phyloP scores from a whole-genome alignment of 1,140 invertebrate species.

The Brachionus manjavacas region DNA sequence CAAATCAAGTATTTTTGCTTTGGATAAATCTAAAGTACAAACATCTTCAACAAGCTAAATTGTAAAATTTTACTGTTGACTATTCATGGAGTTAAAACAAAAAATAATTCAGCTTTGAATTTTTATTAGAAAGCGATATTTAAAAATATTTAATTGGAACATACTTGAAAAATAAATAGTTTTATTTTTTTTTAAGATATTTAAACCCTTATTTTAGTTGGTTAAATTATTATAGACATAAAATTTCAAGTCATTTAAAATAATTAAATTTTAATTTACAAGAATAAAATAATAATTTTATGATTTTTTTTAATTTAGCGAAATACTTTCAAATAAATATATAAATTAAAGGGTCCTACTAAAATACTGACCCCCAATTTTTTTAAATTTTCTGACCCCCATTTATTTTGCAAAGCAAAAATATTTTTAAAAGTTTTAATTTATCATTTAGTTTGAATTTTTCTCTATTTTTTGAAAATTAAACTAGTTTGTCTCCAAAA shows the following conservation, averaged over 20 bases:
- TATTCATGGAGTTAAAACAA: not conserved
- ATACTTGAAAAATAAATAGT: not conserved
- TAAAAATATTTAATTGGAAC: not conserved
- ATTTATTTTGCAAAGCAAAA: too few relatives aligned
- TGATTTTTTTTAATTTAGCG: too few relatives aligned
- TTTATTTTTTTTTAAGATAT: not conserved
- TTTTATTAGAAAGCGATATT: not conserved
- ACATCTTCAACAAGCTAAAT: not conserved
- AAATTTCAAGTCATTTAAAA: not conserved
- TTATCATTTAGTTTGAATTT: too few relatives aligned
- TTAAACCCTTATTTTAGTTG: not conserved
- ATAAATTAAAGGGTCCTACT: too few relatives aligned
- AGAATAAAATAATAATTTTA: constrained; percentile 1
- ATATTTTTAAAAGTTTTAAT: too few relatives aligned
- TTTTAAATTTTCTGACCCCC: too few relatives aligned
- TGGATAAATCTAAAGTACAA: constrained; percentile 5
- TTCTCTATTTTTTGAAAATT: too few relatives aligned
- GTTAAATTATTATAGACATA: not conserved
- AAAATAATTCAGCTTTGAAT: not conserved
- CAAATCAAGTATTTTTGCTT: constrained; percentile 28
- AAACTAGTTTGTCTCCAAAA: too few relatives aligned
- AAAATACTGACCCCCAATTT: too few relatives aligned
- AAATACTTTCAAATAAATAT: too few relatives aligned
- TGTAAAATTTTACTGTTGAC: not conserved
- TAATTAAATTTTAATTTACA: not conserved